Evolutionary conservation across 2,888 invertebrate species (phyloP).

Genomic region (Leptopterna dolabrata): DNA sequence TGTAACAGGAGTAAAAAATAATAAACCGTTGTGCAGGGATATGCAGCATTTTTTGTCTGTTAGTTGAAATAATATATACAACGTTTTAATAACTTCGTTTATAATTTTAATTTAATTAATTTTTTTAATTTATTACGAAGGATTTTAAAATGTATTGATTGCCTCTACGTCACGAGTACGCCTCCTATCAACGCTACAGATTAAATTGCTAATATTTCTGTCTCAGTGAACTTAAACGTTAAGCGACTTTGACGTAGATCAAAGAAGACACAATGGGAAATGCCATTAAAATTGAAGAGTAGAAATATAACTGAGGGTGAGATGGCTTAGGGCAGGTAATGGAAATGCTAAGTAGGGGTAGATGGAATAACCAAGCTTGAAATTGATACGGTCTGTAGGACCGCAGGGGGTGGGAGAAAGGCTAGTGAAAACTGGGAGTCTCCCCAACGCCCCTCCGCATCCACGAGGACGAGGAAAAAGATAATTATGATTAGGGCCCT

Average conservation of each 20-base stretch:
- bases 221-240: not conserved
- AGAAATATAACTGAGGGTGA: not conserved
- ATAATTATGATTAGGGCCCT: slow-evolving; percentile 48
- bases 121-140: too few relatives aligned
- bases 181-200: too few relatives aligned
- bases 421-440: not conserved
- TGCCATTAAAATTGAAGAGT: not conserved
- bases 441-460: not conserved
- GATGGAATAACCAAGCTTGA: slow-evolving; percentile 54
- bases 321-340: slow-evolving; percentile 35
- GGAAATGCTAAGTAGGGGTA: slow-evolving; percentile 53
- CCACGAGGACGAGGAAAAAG: slow-evolving; percentile 9
- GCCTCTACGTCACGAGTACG: too few relatives aligned
- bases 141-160: too few relatives aligned
- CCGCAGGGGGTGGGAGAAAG: slow-evolving; percentile 15
- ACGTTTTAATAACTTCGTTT: too few relatives aligned
- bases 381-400: slow-evolving; percentile 50
- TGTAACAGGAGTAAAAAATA: too few relatives aligned
- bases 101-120: too few relatives aligned
- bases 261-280: not conserved
- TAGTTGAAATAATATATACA: too few relatives aligned
- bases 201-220: not conserved
- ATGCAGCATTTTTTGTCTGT: too few relatives aligned
- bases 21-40: too few relatives aligned
- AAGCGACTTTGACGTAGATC: not conserved